Evolutionary conservation across 2,888 invertebrate species (phyloP), one percentile per base, ranked within the genome.

Genomic region (Pachliopta kotzebuea): DNA sequence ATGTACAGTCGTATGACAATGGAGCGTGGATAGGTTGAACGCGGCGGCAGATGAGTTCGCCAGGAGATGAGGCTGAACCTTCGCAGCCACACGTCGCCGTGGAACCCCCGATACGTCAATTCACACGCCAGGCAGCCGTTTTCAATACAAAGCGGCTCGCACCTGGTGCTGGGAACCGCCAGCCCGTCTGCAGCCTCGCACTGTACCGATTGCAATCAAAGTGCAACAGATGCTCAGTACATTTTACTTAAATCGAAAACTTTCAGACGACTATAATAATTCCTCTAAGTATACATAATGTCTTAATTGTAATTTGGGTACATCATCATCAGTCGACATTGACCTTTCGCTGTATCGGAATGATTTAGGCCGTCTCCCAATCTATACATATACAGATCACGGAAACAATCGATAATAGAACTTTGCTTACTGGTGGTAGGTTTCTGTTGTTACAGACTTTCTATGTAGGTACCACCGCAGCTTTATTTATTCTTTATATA

Each of bases 81-180:
- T 20, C 56, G 52, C 54, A 31, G 17, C 23, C 8, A 60, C 56
- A 59, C 58, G 62, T 52, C 59, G 59, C 59, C 57, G 59, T 21
- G 60, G 69, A 70, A 64, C 69, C 53, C 60, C 66, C 68, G 70
- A 73, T 72, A 72, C 66, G 66, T 71, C 71, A 11, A 37, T 37
- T 37, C 37, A 73, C 63, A 65, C 57, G 49, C 67, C 55, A 62
- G 65, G 68, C 67, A 56, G 61, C 53, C 64, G 58, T 61, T 61
- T 52, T 42, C 62, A 52, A 64, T 45, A 58, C 61, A 75, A 76
- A 74, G 74, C 71, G 70, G 74, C 67, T 72, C 73, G 73, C 85
- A 85, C 84, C 85, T 85, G 85, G 75, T 84, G 73, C 80, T 81
- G 78, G 67, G 68, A 70, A 66, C 68, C 55, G 63, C 31, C 2